These are phyloP conservation scores for Rhingia campestris DNA, from an alignment of 2,888 invertebrate species.

Conservation along the genomic window DNA sequence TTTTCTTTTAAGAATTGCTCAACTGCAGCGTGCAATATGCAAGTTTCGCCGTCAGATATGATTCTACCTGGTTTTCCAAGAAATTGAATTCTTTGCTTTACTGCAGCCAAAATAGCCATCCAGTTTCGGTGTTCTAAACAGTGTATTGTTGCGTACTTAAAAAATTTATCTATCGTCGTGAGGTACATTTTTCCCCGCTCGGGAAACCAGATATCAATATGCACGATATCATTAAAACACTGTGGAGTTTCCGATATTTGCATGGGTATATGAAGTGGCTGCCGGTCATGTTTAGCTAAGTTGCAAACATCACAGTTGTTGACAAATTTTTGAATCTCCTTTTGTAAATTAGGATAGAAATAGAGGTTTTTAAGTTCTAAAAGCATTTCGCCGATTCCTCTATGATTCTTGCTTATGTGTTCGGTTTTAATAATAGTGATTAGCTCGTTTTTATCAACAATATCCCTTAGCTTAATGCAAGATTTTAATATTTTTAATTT, in stretches of 20 bases:
- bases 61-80: constrained; percentile 15
- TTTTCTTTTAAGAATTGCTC: no score
- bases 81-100: constrained; percentile 17
- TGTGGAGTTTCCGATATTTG: constrained; percentile 13
- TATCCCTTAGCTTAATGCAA: background rate
- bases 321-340: constrained; percentile 51
- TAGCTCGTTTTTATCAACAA: background rate
- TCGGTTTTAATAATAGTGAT: constrained; percentile 10
- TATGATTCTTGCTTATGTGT: constrained; percentile 8
- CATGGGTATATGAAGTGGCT: background rate
- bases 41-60: background rate
- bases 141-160: constrained; percentile 15
- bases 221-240: constrained; percentile 1
- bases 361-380: constrained; percentile 28
- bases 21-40: no score
- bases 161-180: constrained; percentile 12
- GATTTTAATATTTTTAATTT: constrained; percentile 7
- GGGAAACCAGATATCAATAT: background rate
- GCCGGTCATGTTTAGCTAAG: constrained; percentile 45
- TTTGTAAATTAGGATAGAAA: constrained; percentile 16
- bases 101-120: constrained; percentile 23
- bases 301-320: constrained; percentile 50
- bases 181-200: background rate
- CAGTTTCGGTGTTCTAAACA: constrained; percentile 7
- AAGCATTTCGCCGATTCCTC: constrained; percentile 12